phyloP scores from a whole-genome alignment of 1,140 invertebrate species.

The Apis cerana region DNA sequence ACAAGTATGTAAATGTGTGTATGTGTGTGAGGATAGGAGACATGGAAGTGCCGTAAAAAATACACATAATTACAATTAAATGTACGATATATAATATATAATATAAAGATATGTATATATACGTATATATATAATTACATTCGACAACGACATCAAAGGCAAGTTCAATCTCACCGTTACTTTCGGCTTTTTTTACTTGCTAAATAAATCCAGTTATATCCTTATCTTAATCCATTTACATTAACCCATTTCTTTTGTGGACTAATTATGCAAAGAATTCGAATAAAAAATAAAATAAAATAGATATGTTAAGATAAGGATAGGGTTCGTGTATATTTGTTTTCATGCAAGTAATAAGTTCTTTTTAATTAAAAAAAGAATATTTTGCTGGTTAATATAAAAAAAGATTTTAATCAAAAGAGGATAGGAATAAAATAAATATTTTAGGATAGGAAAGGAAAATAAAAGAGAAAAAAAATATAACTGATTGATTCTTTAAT shows the following conservation, averaged over 20 bases:
- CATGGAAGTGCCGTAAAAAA: constrained; percentile 78
- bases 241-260: constrained; percentile 22
- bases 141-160: constrained; percentile 63
- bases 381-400: background rate
- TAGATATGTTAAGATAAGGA: background rate
- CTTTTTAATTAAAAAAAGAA: background rate
- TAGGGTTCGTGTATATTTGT: background rate
- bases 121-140: constrained; percentile 50
- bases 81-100: constrained; percentile 55
- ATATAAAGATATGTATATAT: constrained; percentile 29
- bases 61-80: constrained; percentile 61
- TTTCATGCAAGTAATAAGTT: background rate
- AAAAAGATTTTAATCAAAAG: background rate
- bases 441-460: background rate
- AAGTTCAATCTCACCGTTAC: constrained; percentile 59
- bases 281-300: background rate
- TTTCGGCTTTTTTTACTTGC: constrained; percentile 21
- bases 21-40: constrained; percentile 73
- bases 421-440: background rate
- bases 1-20: constrained; percentile 21
- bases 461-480: background rate
- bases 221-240: background rate
- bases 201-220: constrained; percentile 46
- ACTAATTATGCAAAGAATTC: background rate
- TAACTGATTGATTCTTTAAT: background rate